Conservation (phyloP, 2,797 vertebrate genomes). For the Hyperoplus immaculatus region DNA sequence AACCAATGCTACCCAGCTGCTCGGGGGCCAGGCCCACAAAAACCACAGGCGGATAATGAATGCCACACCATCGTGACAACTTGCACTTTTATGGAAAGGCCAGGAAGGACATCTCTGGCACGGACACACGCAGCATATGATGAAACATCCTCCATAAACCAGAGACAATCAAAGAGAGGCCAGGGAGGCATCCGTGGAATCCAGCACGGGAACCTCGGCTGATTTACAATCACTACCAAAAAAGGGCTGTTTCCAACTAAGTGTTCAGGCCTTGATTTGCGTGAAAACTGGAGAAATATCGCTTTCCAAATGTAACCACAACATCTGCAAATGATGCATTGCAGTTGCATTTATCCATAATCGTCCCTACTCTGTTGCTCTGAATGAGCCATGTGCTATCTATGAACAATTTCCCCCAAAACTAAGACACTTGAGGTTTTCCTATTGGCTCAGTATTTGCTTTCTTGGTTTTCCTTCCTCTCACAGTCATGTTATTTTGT, state of each 20-base stretch:
- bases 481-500: slow-evolving; percentile 33
- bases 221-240: slow-evolving; percentile 68
- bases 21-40: slow-evolving; percentile 48
- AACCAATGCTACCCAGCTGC: slow-evolving; percentile 67
- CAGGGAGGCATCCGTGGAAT: slow-evolving; percentile 67
- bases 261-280: slow-evolving; percentile 40
- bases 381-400: slow-evolving; percentile 46
- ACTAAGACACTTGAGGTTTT: slow-evolving; percentile 51
- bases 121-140: slow-evolving; percentile 43
- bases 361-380: slow-evolving; percentile 33
- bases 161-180: slow-evolving; percentile 76
- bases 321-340: slow-evolving; percentile 63
- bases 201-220: slow-evolving; percentile 50
- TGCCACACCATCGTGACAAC: slow-evolving; percentile 77
- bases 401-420: slow-evolving; percentile 51
- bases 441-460: slow-evolving; percentile 63
- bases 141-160: slow-evolving; percentile 76
- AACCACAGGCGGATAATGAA: slow-evolving; percentile 76
- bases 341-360: slow-evolving; percentile 40
- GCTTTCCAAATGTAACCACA: slow-evolving; percentile 60
- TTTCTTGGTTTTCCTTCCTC: slow-evolving; percentile 50
- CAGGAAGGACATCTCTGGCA: slow-evolving; percentile 68
- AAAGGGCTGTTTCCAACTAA: slow-evolving; percentile 57
- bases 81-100: slow-evolving; percentile 80
- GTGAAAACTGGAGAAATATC: slow-evolving; percentile 44